Percentiles rank a stretch among this genome's conserved stretches.
These are phyloP conservation scores for Caiman crocodilus DNA, from an alignment of 2,797 vertebrate species.

Conservation along the genomic window DNA sequence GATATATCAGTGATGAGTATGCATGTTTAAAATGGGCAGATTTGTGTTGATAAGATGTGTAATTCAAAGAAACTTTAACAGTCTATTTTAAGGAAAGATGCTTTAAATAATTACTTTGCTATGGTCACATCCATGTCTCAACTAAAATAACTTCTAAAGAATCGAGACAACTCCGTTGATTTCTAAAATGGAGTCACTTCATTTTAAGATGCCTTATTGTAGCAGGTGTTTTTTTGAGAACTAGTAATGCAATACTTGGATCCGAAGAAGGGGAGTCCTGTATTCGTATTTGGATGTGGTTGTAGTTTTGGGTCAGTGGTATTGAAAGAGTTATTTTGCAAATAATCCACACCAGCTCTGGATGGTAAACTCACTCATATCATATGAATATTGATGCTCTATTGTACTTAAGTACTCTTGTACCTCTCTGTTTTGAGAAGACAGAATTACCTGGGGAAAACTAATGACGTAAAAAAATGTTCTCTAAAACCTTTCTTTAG, in stretches of 20 bases:
- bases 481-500: background rate
- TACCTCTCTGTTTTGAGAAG: background rate
- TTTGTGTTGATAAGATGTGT: background rate
- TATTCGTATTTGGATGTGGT: background rate
- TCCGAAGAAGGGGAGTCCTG: background rate
- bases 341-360: fast-evolving
- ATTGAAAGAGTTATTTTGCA: background rate
- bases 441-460: background rate
- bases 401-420: fast-evolving
- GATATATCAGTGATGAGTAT: background rate
- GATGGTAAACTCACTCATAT: fast-evolving
- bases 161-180: background rate
- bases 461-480: background rate
- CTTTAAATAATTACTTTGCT: background rate
- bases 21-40: background rate
- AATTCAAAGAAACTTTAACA: background rate
- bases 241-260: background rate
- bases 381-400: fast-evolving
- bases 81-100: background rate
- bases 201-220: background rate
- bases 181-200: background rate
- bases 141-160: background rate
- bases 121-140: too few relatives aligned
- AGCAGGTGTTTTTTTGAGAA: background rate
- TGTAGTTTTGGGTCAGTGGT: background rate